Evolutionary conservation across 2,797 vertebrate genomes (phyloP).

Genomic region (Acanthornis magna): DNA sequence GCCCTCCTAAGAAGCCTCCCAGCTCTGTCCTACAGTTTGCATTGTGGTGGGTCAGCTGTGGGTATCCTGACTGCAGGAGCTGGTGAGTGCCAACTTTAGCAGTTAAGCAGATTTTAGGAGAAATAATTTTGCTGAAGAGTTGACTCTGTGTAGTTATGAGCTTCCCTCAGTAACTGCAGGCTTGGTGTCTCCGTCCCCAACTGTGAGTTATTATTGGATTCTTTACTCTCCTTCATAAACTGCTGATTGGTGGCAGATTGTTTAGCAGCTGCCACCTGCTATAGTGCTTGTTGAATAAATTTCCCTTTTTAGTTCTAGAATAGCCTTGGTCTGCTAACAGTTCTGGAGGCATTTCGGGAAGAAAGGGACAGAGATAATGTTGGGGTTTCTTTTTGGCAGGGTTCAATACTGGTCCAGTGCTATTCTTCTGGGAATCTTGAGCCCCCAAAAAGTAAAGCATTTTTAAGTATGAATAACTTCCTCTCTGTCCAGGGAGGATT

Average conservation of each 20-base stretch:
- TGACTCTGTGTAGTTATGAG: conserved; percentile 15
- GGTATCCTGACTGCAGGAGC: neutral
- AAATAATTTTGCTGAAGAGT: conserved; percentile 47
- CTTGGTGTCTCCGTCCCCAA: conserved; percentile 49
- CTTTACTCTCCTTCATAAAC: conserved; percentile 69
- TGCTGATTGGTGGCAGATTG: conserved; percentile 73
- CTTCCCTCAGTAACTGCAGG: conserved; percentile 26
- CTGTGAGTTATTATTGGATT: conserved; percentile 68
- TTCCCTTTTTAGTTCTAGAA: conserved; percentile 60
- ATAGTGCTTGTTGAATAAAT: conserved; percentile 65
- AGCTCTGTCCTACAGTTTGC: neutral
- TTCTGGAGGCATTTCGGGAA: conserved; percentile 17
- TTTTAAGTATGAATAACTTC: neutral
- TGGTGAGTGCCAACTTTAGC: neutral
- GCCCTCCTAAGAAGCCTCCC: neutral
- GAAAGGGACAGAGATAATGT: neutral
- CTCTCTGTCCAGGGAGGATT: neutral
- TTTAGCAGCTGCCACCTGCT: conserved; percentile 72
- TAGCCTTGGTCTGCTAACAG: conserved; percentile 43
- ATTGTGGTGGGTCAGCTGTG: neutral
- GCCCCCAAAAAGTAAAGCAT: neutral
- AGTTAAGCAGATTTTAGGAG: conserved; percentile 27
- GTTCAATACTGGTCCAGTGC: neutral
- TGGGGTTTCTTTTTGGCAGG: neutral
- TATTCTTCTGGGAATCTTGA: neutral